Evolutionary conservation across 2,888 invertebrate species (phyloP), one percentile per base, ranked within the genome.

Genomic region (Pyrgus malvae): DNA sequence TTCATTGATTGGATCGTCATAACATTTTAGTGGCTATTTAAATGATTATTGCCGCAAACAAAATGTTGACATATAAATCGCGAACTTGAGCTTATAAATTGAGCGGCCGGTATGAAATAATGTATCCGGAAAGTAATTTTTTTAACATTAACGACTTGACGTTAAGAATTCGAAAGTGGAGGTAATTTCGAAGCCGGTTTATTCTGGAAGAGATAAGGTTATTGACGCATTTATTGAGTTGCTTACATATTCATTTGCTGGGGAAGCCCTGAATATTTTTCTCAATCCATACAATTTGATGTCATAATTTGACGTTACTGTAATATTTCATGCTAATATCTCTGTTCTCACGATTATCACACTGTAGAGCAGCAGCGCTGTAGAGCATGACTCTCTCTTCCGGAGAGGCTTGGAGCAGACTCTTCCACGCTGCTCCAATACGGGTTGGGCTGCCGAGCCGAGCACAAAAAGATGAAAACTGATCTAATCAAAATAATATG

Each of bases 91-190:
- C 12, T 41, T 41, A 25, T 41, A 41, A 41, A 25, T 41, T 41
- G 25, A 12, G 7, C 4, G 12, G 25, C n/a, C 41, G n/a, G 23
- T 41, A 11, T 21, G 9, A 25, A n/a, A n/a, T n/a, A 44, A 44
- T 44, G 42, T 44, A 29, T 37, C 25, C 25, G 14, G 19, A 25
- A 48, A 48, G 38, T 29, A 48, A 48, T 48, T 38, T 38, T 46
- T 35, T 48, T 11, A 38, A 38, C 48, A 29, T 48, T 38, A 19
- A 48, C 17, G 12, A 48, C 23, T 6, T 9, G 40, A 40, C 33
- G 33, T 14, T 16, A 33, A n/a, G 48, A 48, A 48, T 48, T 48
- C 48, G 48, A 48, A 48, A 48, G 48, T 27, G 38, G 27, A 21
- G 50, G 31, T 50, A 50, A 41, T 41, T 17, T 16, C 25, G 8